Conservation (phyloP, 2,888 invertebrate genomes). For the Formica aserva region DNA sequence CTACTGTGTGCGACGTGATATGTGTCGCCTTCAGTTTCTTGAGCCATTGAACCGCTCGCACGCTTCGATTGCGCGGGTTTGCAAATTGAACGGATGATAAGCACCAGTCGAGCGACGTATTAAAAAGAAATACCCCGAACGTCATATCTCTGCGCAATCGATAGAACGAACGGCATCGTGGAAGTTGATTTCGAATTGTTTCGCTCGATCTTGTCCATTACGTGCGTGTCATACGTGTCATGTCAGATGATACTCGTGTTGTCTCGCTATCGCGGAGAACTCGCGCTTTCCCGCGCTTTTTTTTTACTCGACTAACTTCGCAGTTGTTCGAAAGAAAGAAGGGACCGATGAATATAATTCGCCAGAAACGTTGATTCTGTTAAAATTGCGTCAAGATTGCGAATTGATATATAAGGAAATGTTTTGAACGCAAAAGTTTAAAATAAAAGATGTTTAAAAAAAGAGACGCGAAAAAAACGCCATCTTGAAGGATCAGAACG, state of each 20-base stretch:
- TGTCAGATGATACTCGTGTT: background rate
- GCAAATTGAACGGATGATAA: conserved; percentile 24
- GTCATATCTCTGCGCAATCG: background rate
- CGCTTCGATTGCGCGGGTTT: conserved; percentile 27
- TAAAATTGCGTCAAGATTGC: background rate
- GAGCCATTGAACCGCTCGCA: conserved; percentile 62
- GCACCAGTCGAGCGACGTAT: background rate
- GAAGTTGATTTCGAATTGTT: background rate
- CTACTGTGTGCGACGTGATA: conserved; percentile 52
- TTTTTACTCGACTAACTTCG: no score
- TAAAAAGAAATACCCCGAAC: background rate
- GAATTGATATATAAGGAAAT: background rate
- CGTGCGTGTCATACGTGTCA: background rate
- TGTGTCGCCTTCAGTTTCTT: conserved; percentile 63
- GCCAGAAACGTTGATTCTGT: background rate
- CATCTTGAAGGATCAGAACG: background rate
- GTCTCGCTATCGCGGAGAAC: background rate
- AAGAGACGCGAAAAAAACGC: background rate
- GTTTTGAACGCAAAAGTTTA: background rate
- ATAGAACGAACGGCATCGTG: background rate
- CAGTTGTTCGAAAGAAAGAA: background rate
- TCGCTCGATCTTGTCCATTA: background rate
- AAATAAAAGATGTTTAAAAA: background rate
- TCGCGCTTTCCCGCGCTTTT: conserved; percentile 20
- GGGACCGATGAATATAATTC: background rate